Base-by-base conservation (phyloP, 2,113 vertebrate genomes). In the Bufo bufo region DNA sequence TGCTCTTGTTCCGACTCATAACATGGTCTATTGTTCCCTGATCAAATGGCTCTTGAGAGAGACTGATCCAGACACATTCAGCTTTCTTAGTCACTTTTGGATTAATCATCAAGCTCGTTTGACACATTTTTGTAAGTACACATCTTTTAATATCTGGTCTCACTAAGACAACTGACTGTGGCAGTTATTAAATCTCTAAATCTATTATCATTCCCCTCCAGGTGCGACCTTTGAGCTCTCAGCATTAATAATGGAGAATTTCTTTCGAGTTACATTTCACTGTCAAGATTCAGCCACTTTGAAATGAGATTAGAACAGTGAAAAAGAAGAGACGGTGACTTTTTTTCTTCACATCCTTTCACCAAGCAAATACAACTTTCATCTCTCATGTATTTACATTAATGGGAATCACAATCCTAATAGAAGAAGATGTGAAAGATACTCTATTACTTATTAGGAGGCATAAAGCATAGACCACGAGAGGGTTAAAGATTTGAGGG, bases 111-210 rank as follows among this genome's bases (percentile, higher is more conserved):
- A 66, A 59, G 87, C 80, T 77, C 47, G 49, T 88, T 84, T 84
- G 87, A 83, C 87, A 88, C 87, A 88, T 84, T 88, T 88, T 78
- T 88, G 81, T 88, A 88, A 88, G 81, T 84, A 88, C 87, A 84
- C 87, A 84, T 88, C 80, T 88, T 88, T 88, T 88, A 88, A 88
- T 88, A 88, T 84, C 81, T 88, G 81, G 87, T 52, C 87, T 88
- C 87, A 56, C 81, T 66, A 88, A 84, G 87, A 84, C 87, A 88
- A 88, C 81, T 88, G 81, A 77, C 81, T 88, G 87, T 77, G 84
- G 72, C 87, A 84, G 87, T 88, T 88, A 88, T 88, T 88, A 88
- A 88, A 88, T 88, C 87, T 88, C 87, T 69, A 88, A 88, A 88
- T 88, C 87, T 88, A 88, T 88, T 88, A 88, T 88, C 87, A 84